Evolutionary conservation across 2,797 vertebrate species (phyloP).

Genomic region (Triplophysa yarkandensis): DNA sequence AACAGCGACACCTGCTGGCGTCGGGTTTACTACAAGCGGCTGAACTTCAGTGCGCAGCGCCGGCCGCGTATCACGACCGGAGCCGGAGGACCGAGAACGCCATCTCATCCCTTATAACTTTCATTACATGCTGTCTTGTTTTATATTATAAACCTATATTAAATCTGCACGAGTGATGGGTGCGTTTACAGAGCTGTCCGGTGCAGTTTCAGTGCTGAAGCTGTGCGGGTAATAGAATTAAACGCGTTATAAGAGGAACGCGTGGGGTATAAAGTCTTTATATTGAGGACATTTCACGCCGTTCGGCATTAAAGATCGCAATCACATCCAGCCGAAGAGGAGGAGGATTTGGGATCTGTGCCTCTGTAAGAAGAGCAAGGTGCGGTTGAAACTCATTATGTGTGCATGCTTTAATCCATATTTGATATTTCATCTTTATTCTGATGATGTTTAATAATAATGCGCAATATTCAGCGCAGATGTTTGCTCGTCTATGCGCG

Average conservation of each 20-base stretch:
- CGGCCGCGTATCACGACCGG: conserved; percentile 23
- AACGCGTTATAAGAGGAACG: background rate
- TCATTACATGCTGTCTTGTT: conserved; percentile 12
- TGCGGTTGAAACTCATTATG: conserved; percentile 50
- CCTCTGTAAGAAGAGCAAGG: conserved; percentile 52
- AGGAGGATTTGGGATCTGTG: conserved; percentile 35
- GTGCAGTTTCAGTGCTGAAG: conserved; percentile 11
- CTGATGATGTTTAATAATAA: background rate
- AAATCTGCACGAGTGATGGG: no score
- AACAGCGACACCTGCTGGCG: conserved; percentile 72
- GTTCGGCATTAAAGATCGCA: conserved; percentile 20
- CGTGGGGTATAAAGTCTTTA: conserved; percentile 4
- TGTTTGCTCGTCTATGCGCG: conserved; percentile 20
- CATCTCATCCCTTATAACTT: conserved; percentile 24
- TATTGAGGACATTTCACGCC: conserved; percentile 18
- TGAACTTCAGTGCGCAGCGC: conserved; percentile 53
- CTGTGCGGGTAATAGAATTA: conserved; percentile 2
- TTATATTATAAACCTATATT: no score
- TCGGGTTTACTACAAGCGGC: conserved; percentile 67
- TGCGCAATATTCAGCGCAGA: background rate
- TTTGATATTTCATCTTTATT: conserved; percentile 12
- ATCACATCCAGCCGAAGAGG: conserved; percentile 18
- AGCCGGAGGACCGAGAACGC: conserved; percentile 25
- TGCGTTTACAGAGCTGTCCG: no score
- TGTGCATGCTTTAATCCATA: conserved; percentile 32